These are phyloP conservation scores for Microplitis mediator DNA, from an alignment of 1,140 invertebrate species.

Conservation along the genomic window DNA sequence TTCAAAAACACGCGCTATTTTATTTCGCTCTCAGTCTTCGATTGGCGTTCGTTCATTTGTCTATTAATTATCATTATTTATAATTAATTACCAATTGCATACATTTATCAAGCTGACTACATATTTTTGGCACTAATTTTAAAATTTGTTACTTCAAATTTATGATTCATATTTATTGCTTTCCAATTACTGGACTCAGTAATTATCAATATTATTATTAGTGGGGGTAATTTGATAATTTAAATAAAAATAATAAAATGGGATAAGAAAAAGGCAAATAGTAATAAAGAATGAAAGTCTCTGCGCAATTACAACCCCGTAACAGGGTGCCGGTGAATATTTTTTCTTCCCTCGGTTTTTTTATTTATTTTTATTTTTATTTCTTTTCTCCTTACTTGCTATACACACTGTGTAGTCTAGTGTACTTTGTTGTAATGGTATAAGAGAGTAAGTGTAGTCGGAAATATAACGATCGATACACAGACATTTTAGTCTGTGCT, in stretches of 20 bases:
- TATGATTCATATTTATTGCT: slow-evolving; percentile 3
- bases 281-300: slow-evolving; percentile 19
- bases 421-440: neutral
- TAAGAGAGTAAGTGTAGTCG: no score
- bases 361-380: slow-evolving; percentile 1
- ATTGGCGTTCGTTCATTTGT: neutral
- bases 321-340: slow-evolving; percentile 16
- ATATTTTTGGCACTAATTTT: no score
- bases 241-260: neutral
- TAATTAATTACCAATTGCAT: neutral
- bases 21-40: neutral
- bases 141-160: no score
- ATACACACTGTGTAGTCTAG: slow-evolving; percentile 30
- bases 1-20: neutral
- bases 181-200: neutral
- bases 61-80: neutral
- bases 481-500: neutral
- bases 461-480: slow-evolving; percentile 1
- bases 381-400: slow-evolving; percentile 24
- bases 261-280: neutral
- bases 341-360: slow-evolving; percentile 11
- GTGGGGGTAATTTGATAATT: neutral
- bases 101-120: no score
- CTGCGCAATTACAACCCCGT: slow-evolving; percentile 18
- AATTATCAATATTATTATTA: no score